Base-by-base conservation (phyloP, 2,113 vertebrate species). In the Chaetops frenatus region DNA sequence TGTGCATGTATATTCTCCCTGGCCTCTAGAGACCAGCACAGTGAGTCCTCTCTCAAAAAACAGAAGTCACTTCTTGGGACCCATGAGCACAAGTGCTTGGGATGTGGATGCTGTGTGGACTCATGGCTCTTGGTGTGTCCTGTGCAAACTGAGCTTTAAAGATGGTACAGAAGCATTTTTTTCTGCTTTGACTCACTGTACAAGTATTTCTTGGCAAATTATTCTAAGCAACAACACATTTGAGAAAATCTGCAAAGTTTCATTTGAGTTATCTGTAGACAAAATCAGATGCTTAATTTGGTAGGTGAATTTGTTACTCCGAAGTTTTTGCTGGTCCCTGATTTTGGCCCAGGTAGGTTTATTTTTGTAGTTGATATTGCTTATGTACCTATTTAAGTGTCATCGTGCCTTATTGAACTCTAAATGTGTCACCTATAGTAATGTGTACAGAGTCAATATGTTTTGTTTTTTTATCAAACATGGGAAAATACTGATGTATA, bases 1-100 rank as follows among this genome's bases (percentile, higher is more conserved):
- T 0, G 3, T 15, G 3, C 12, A 16, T 11, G 8, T 77, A 19
- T 56, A 21, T 71, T 74, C 17, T 65, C 6, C 5, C 24, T 79
- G 44, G 19, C 60, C 15, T 69, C 22, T 54, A 47, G 31, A 86
- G 25, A 84, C 53, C 22, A 74, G 31, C 54, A 23, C 24, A 58
- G 31, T 0, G 2, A 58, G 23, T 38, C 9, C 24, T 64, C 5
- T 54, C 31, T 35, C 0, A 0, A 50, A 71, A 94, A 80, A 6
- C 20, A 83, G 38, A 38, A 61, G 16, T 35, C 28, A 9, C 16
- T 66, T 48, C 33, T 36, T 61, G 44, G 42, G 47, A 62, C 6
- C 25, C 0, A 0, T 42, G 38, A 18, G 27, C 29, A 6, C 3
- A 9, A n/a, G 7, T n/a, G 23, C 86, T 3, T 2, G 33, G 50